Evolutionary conservation across 53 echinoderm and acorn worm species (phyloP).

Genomic region (Glandiceps talaboti): DNA sequence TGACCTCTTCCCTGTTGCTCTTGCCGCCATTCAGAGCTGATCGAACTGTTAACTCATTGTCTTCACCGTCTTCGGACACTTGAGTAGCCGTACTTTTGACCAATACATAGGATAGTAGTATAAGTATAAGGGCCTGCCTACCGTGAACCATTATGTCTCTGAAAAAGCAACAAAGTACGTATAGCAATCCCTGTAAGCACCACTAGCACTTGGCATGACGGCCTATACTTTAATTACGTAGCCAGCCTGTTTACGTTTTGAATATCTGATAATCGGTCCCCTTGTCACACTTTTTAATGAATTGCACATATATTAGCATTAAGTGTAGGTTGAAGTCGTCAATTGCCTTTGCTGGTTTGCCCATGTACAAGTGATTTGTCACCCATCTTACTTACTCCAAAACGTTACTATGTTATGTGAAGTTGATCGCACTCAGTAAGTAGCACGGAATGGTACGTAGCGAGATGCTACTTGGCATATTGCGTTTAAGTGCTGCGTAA

Average conservation of each 20-base stretch:
- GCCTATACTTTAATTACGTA: neutral
- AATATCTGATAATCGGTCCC: neutral
- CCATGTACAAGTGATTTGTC: too few species aligned
- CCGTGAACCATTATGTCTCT: neutral
- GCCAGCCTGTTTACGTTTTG: neutral
- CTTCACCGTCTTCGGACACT: neutral
- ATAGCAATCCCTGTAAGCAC: neutral
- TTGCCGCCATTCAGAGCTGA: constrained; percentile 9
- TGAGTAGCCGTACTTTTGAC: neutral
- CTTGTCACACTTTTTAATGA: neutral
- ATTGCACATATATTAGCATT: neutral
- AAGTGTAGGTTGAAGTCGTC: neutral
- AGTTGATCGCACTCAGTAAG: too few species aligned
- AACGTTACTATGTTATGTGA: too few species aligned
- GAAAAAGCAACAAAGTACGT: neutral
- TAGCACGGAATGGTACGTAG: too few species aligned
- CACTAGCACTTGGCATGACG: neutral
- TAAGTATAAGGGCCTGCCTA: neutral
- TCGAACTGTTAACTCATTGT: neutral
- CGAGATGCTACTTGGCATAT: too few species aligned
- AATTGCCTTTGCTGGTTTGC: neutral
- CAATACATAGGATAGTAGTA: neutral
- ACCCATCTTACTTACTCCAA: too few species aligned
- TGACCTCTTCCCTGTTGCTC: constrained; percentile 50
- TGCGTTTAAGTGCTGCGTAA: neutral